Percentiles rank a stretch among this genome's conserved stretches.
Evolutionary conservation across 53 echinoderm and acorn worm species (phyloP).

Genomic region (Actinopyga echinites): DNA sequence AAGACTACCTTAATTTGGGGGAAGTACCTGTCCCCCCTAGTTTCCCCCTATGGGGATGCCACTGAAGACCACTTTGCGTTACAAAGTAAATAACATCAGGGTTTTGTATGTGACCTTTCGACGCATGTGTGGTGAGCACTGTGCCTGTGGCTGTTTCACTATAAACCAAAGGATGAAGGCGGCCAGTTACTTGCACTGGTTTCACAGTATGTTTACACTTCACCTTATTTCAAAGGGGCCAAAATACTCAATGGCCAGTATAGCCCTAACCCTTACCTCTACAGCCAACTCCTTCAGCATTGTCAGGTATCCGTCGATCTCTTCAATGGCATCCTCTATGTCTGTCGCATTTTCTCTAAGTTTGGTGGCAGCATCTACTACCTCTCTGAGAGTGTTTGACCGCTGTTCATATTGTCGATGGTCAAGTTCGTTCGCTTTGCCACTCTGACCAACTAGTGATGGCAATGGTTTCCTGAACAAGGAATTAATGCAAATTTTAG

Average conservation of each 20-base stretch:
- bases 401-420: constrained; percentile 71
- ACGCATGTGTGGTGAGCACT: no score
- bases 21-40: no score
- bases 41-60: no score
- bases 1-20: no score
- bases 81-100: no score
- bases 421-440: constrained; percentile 83
- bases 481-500: neutral
- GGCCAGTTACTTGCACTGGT: no score
- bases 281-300: constrained; percentile 73
- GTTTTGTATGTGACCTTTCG: no score
- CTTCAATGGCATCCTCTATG: constrained; percentile 84
- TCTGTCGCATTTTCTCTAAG: constrained; percentile 91
- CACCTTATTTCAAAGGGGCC: no score
- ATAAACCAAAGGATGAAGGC: no score
- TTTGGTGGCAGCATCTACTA: constrained; percentile 72
- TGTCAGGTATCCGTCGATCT: constrained; percentile 76
- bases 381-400: constrained; percentile 50
- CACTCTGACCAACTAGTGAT: constrained; percentile 67
- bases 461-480: constrained; percentile 67
- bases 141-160: no score
- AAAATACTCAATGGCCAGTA: neutral
- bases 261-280: constrained; percentile 58
- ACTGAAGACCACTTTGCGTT: no score
- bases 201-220: no score